These are phyloP conservation scores for Pogonocherus hispidulus DNA, from an alignment of 2,888 invertebrate species.

Conservation along the genomic window DNA sequence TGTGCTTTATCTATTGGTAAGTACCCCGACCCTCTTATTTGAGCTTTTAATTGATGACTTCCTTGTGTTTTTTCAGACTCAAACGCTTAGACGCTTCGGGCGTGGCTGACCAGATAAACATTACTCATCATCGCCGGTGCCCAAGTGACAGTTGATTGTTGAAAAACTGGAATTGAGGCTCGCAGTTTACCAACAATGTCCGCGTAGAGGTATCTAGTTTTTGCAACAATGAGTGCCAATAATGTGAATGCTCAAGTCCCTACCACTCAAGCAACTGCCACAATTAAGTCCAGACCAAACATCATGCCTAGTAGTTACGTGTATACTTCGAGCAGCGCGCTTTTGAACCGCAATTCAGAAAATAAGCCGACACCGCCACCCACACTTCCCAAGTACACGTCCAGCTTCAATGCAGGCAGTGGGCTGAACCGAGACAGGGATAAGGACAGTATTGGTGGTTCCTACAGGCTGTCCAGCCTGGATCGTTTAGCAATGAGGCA, in stretches of 20 bases:
- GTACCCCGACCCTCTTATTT: constrained; percentile 25
- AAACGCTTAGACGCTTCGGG: constrained; percentile 56
- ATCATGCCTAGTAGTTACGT: constrained; percentile 75
- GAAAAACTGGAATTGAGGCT: constrained; percentile 44
- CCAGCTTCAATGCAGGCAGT: constrained; percentile 82
- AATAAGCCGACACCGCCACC: constrained; percentile 81
- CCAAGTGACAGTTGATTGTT: constrained; percentile 53
- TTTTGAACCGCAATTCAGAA: constrained; percentile 72
- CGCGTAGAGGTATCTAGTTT: constrained; percentile 25
- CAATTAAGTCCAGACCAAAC: constrained; percentile 68
- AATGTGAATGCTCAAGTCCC: constrained; percentile 66
- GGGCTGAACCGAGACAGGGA: constrained; percentile 75
- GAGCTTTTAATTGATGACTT: constrained; percentile 32
- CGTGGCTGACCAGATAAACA: constrained; percentile 67
- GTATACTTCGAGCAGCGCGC: constrained; percentile 75
- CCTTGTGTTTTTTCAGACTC: constrained; percentile 29
- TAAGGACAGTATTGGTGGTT: constrained; percentile 79
- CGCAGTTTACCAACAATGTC: constrained; percentile 37
- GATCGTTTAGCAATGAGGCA: constrained; percentile 87
- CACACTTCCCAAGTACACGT: constrained; percentile 84
- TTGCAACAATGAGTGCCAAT: constrained; percentile 65
- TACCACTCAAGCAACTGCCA: constrained; percentile 67
- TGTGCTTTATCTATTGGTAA: constrained; percentile 37
- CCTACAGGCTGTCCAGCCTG: constrained; percentile 84
- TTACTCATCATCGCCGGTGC: constrained; percentile 62